Conservation (phyloP, 2,888 invertebrate genomes). For the Chorisops tibialis region DNA sequence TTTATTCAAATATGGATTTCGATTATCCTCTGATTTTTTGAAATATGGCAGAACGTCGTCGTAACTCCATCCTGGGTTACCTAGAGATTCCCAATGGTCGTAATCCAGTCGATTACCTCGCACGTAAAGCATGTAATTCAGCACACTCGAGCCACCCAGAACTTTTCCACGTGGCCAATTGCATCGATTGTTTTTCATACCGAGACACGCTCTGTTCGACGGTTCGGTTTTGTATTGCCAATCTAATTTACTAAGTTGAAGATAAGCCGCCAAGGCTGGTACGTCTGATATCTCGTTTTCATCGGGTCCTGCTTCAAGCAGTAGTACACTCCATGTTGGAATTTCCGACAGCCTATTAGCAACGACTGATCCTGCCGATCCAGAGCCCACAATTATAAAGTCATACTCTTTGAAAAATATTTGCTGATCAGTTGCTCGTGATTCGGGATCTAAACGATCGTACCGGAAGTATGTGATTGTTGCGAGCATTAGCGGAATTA, state of each 20-base stretch:
- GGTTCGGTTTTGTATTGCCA: conserved; percentile 90
- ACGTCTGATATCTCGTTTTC: conserved; percentile 87
- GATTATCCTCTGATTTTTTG: conserved; percentile 83
- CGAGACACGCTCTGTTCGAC: conserved; percentile 74
- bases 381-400: conserved; percentile 80
- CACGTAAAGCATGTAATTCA: conserved; percentile 90
- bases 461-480: conserved; percentile 79
- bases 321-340: conserved; percentile 70
- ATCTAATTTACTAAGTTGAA: conserved; percentile 80
- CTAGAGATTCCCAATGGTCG: conserved; percentile 81
- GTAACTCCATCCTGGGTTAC: conserved; percentile 88
- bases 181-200: conserved; percentile 76
- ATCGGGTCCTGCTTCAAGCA: conserved; percentile 82
- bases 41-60: conserved; percentile 82
- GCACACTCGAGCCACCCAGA: conserved; percentile 80
- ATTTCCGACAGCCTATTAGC: conserved; percentile 78
- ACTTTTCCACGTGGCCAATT: conserved; percentile 90
- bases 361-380: conserved; percentile 86
- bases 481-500: conserved; percentile 77
- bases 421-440: conserved; percentile 66
- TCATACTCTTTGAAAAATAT: conserved; percentile 73
- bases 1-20: conserved; percentile 75
- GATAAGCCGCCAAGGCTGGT: conserved; percentile 79
- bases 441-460: conserved; percentile 77
- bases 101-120: conserved; percentile 81